phyloP scores from a whole-genome alignment of 1,140 invertebrate species.

The Agrypnia vestita region DNA sequence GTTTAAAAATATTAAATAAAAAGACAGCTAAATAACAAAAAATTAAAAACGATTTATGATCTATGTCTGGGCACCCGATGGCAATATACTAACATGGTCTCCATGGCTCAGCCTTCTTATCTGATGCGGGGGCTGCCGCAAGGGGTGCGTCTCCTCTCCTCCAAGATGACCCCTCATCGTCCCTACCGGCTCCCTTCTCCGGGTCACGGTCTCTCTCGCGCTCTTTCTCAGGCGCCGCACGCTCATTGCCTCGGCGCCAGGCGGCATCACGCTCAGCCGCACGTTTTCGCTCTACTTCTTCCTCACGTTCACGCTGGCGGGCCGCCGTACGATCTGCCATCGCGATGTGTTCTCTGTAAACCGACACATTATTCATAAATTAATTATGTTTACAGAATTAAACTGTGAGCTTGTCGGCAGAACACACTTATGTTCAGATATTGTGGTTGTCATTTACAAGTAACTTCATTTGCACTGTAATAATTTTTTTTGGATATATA shows the following conservation, averaged over 20 bases:
- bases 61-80: too few relatives aligned
- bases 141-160: slow-evolving; percentile 52
- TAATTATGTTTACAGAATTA: too few relatives aligned
- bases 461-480: too few relatives aligned
- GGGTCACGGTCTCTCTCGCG: slow-evolving; percentile 57
- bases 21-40: too few relatives aligned
- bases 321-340: slow-evolving; percentile 80
- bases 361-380: too few relatives aligned
- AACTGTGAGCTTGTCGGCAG: too few relatives aligned
- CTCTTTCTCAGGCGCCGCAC: slow-evolving; percentile 60
- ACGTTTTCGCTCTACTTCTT: slow-evolving; percentile 80
- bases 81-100: slow-evolving; percentile 51
- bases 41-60: too few relatives aligned
- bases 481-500: too few relatives aligned
- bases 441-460: too few relatives aligned
- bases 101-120: slow-evolving; percentile 60
- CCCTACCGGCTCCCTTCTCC: slow-evolving; percentile 34
- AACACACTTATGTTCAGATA: too few relatives aligned
- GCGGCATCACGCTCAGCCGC: slow-evolving; percentile 64
- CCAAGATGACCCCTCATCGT: slow-evolving; percentile 38
- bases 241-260: slow-evolving; percentile 51
- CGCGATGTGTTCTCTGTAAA: slow-evolving; percentile 74
- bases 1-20: neutral
- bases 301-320: slow-evolving; percentile 79
- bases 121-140: slow-evolving; percentile 39